phyloP scores from a whole-genome alignment of 2,113 vertebrate genomes.

The Antechinus stuartii region DNA sequence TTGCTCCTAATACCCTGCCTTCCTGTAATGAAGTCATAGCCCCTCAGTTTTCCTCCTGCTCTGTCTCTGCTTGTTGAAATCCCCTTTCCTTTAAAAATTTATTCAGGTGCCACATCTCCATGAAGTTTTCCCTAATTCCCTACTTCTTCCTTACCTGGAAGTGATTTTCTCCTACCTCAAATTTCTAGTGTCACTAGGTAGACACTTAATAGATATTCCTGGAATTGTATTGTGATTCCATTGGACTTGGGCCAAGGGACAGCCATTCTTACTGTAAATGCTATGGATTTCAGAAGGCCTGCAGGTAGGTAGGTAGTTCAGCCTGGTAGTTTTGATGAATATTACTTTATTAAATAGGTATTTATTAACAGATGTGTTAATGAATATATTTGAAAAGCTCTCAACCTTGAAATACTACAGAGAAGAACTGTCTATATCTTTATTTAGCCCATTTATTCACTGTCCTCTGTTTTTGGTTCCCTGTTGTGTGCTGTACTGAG shows the following conservation, averaged over 20 bases:
- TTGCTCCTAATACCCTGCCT: not conserved
- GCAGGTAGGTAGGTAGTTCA: not conserved
- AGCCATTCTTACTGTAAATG: not conserved
- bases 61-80: slow-evolving; percentile 12
- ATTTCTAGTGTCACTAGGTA: not conserved
- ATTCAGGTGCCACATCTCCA: not conserved
- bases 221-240: not conserved
- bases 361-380: not conserved
- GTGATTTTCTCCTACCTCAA: not conserved
- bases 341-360: not conserved
- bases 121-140: not conserved
- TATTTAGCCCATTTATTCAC: not conserved
- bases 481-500: not conserved
- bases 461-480: not conserved
- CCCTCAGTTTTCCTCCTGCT: rapidly evolving
- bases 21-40: not conserved
- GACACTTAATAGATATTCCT: not conserved
- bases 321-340: not conserved
- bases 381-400: not conserved
- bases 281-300: not conserved
- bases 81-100: not conserved
- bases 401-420: not conserved
- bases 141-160: not conserved
- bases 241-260: not conserved
- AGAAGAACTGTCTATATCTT: not conserved